These are phyloP conservation scores for Ophion slaviceki DNA, from an alignment of 2,888 invertebrate species.

Conservation along the genomic window DNA sequence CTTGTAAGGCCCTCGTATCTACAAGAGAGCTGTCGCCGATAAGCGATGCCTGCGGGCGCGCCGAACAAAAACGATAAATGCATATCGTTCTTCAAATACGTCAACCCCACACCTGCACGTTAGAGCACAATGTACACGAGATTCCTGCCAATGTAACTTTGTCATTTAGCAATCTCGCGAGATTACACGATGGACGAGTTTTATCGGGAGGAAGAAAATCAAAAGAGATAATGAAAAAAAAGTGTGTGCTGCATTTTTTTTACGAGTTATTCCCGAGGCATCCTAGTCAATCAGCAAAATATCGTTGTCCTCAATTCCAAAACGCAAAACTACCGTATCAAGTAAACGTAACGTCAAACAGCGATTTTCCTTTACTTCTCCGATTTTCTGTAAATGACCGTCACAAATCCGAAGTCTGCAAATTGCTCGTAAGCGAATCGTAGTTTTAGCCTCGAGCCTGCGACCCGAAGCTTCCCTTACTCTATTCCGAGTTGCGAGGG, in stretches of 20 bases:
- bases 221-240: background rate
- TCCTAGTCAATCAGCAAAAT: background rate
- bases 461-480: background rate
- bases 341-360: too few species aligned
- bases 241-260: background rate
- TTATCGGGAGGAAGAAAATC: background rate
- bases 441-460: background rate
- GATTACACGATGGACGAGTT: background rate
- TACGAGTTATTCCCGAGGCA: background rate
- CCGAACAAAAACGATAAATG: background rate
- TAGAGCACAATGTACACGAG: background rate
- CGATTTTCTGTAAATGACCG: background rate
- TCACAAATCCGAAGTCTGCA: background rate
- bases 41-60: slow-evolving; percentile 4
- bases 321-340: too few species aligned
- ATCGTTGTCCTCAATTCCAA: background rate
- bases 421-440: too few species aligned
- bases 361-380: too few species aligned
- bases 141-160: background rate
- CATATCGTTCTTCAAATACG: slow-evolving; percentile 19
- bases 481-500: background rate
- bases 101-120: background rate
- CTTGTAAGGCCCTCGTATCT: background rate
- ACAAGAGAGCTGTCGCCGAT: slow-evolving; percentile 1
- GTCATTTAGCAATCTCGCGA: background rate